phyloP scores from a whole-genome alignment of 2,797 vertebrate genomes.

The Gobionotothen gibberifrons region DNA sequence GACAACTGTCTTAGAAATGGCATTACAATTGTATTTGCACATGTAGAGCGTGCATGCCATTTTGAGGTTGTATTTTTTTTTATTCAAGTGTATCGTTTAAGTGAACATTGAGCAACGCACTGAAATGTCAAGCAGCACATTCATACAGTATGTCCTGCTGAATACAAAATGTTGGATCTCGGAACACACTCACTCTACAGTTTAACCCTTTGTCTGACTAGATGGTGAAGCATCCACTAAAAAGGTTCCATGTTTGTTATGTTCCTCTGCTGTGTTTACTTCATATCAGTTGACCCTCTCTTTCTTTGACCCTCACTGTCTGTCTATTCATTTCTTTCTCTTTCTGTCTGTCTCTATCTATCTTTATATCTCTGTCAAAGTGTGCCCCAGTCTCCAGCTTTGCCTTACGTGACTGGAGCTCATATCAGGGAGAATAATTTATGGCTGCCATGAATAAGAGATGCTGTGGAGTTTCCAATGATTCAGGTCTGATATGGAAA shows the following conservation, averaged over 20 bases:
- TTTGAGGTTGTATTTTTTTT: no score
- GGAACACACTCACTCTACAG: neutral
- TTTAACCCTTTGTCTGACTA: constrained; percentile 12
- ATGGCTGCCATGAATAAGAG: constrained; percentile 85
- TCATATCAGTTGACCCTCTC: constrained; percentile 35
- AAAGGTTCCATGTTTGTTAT: constrained; percentile 10
- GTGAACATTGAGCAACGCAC: neutral
- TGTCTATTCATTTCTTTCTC: constrained; percentile 21
- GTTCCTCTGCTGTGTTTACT: constrained; percentile 2
- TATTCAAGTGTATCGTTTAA: constrained; percentile 1
- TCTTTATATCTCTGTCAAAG: constrained; percentile 61
- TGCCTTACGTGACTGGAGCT: constrained; percentile 87
- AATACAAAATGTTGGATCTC: constrained; percentile 1
- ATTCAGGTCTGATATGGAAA: constrained; percentile 83
- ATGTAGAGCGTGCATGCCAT: neutral
- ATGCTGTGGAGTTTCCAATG: constrained; percentile 81
- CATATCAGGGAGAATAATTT: constrained; percentile 88
- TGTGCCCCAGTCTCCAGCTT: constrained; percentile 70
- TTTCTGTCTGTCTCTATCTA: constrained; percentile 35
- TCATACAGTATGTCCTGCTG: neutral
- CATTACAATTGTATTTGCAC: neutral
- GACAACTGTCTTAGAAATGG: neutral
- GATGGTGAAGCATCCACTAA: neutral
- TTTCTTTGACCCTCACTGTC: constrained; percentile 43
- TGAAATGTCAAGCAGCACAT: constrained; percentile 6